Percentiles rank a stretch among this genome's conserved stretches.
Evolutionary conservation across 1,140 invertebrate genomes (phyloP).

Genomic region (Drosophila novamexicana): DNA sequence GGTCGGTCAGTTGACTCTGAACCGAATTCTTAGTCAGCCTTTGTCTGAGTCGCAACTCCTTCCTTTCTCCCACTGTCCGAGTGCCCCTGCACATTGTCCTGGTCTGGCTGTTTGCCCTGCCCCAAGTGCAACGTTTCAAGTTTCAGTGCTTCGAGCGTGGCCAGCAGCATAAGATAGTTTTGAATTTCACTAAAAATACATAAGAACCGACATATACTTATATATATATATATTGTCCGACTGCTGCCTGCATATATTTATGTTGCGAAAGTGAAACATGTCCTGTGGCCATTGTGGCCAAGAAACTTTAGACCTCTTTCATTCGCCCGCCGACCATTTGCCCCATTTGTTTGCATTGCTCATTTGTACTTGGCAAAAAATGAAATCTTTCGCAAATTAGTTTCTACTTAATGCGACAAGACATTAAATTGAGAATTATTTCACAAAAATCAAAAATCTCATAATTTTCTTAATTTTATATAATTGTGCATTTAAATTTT

Average conservation of each 20-base stretch:
- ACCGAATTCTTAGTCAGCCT: conserved; percentile 38
- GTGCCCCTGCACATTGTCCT: neutral
- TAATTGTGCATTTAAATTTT: too few species aligned
- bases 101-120: conserved; percentile 51
- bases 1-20: conserved; percentile 48
- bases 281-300: conserved; percentile 57
- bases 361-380: conserved; percentile 23
- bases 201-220: conserved; percentile 30
- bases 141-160: conserved; percentile 45
- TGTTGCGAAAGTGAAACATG: conserved; percentile 63
- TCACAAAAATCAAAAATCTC: neutral
- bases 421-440: neutral
- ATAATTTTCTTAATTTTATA: too few species aligned
- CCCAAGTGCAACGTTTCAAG: conserved; percentile 78
- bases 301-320: conserved; percentile 57
- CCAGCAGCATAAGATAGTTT: conserved; percentile 71
- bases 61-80: neutral
- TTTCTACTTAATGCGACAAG: conserved; percentile 1
- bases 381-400: conserved; percentile 18
- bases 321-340: conserved; percentile 11
- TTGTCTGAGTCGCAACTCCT: conserved; percentile 59
- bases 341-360: conserved; percentile 27
- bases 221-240: conserved; percentile 32
- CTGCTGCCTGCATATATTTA: conserved; percentile 52
- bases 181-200: conserved; percentile 71